Conservation (phyloP, 2,797 vertebrate genomes). For the Enteromius radiatus region DNA sequence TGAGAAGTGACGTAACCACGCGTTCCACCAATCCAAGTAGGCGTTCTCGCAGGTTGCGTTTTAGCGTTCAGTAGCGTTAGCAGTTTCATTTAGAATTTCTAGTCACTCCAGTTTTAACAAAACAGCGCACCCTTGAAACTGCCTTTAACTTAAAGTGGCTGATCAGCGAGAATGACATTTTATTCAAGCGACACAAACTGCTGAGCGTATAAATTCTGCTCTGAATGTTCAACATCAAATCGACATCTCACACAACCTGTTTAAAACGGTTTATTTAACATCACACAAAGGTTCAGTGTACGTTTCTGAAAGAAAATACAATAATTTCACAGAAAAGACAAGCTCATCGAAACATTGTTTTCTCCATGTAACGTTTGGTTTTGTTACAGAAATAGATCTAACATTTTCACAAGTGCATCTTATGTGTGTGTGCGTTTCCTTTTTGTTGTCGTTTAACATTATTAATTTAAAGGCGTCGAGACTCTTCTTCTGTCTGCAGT, state of each 20-base stretch:
- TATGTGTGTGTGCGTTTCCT: no score
- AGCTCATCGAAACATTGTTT: slow-evolving; percentile 8
- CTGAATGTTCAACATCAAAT: neutral
- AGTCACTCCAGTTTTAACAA: neutral
- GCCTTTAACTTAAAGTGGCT: neutral
- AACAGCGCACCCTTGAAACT: no score
- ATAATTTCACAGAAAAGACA: slow-evolving; percentile 1
- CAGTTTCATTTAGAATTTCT: neutral
- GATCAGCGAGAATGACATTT: no score
- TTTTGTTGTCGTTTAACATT: no score
- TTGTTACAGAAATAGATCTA: neutral
- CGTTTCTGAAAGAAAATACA: neutral
- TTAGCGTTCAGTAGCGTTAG: neutral
- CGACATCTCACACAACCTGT: neutral
- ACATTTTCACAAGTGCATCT: neutral
- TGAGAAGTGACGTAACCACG: neutral
- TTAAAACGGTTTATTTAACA: slow-evolving; percentile 34
- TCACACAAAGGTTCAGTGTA: slow-evolving; percentile 1
- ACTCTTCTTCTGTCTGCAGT: no score
- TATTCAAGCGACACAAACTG: neutral
- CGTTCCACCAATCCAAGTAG: neutral
- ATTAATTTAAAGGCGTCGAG: no score
- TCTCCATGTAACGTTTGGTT: neutral
- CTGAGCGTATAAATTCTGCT: neutral
- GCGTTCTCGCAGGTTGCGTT: neutral